A percentile compares a stretch with the other conserved stretches of the same genome.
These are phyloP conservation scores for Drosophila borealis DNA, from an alignment of 2,888 invertebrate species.

Conservation along the genomic window DNA sequence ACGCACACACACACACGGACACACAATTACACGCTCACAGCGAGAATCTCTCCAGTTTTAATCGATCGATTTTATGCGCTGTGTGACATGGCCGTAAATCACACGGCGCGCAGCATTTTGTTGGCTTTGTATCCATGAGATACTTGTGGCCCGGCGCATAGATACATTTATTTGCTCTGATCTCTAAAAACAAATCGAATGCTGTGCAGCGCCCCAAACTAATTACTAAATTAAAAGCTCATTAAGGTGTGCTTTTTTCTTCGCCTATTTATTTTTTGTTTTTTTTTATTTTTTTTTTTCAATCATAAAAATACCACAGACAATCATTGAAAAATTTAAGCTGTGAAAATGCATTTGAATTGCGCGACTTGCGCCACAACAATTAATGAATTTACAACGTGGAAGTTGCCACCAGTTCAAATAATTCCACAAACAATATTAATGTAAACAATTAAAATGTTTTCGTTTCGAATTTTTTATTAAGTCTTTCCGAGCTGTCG, in stretches of 20 bases:
- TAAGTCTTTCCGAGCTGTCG: slow-evolving; percentile 15
- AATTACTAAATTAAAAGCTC: slow-evolving; percentile 74
- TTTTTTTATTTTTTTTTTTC: slow-evolving; percentile 14
- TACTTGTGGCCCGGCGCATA: slow-evolving; percentile 27
- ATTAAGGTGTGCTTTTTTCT: slow-evolving; percentile 44
- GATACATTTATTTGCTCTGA: slow-evolving; percentile 28
- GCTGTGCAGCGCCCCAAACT: slow-evolving; percentile 19
- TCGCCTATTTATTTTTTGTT: too few species aligned
- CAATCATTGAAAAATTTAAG: slow-evolving; percentile 40
- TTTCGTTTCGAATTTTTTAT: slow-evolving; percentile 18
- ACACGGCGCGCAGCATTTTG: slow-evolving; percentile 54
- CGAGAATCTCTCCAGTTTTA: slow-evolving; percentile 60
- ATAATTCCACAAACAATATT: slow-evolving; percentile 22
- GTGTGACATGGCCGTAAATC: slow-evolving; percentile 74
- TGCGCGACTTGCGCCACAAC: slow-evolving; percentile 42
- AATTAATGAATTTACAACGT: slow-evolving; percentile 28
- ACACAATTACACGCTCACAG: slow-evolving; percentile 16
- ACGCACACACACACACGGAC: slow-evolving; percentile 14
- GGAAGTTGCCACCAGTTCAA: slow-evolving; percentile 23
- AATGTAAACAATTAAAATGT: slow-evolving; percentile 47
- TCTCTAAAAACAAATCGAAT: slow-evolving; percentile 47
- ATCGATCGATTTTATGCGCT: slow-evolving; percentile 77
- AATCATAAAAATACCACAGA: slow-evolving; percentile 26
- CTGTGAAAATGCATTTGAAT: slow-evolving; percentile 63
- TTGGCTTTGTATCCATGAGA: slow-evolving; percentile 50